Evolutionary conservation across 1,140 invertebrate genomes (phyloP), one percentile per base, ranked within the genome.

Genomic region (Fopius arisanus): DNA sequence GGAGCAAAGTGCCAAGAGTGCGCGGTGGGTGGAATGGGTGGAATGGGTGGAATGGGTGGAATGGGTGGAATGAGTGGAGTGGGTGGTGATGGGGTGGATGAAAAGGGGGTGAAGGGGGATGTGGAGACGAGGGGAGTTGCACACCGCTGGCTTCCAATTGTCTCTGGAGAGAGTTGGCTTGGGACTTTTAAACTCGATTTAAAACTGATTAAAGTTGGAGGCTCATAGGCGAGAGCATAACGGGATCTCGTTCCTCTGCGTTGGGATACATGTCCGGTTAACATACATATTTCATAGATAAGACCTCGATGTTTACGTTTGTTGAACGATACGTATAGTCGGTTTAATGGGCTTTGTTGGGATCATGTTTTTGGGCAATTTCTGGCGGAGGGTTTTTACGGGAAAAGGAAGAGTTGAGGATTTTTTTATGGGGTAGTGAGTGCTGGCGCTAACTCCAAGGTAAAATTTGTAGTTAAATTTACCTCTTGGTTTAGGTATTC

Each of bases 151-250:
- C 28, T 29, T 59, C 68, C 68, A 70, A 70, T 70, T 70, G 68
- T 70, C 68, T 70, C 70, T 33, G 14, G 31, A 74, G 72, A 65
- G 54, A 65, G 43, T 54, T 43, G 14, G 41, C 67, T 70, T 19
- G 29, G 48, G 69, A 74, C 73, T 74, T 74, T 74, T 74, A 74
- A 74, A 74, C 73, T 74, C 73, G 73, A 74, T 74, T 74, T 74
- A 74, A 74, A 74, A 74, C 73, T 74, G 73, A 74, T 74, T 74
- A 74, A 74, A 74, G 59, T 74, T 74, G 73, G 67, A 70, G 43
- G 31, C 67, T 62, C 66, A 70, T 74, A 74, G 37, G 54, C 21
- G 67, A 31, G 28, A 65, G 62, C 26, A 31, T 65, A 31, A 65
- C 62, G n/a, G 62, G 26, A 31, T 65, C 28, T 37, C 33, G 33